A percentile compares a stretch with the other conserved stretches of the same genome.
phyloP scores from a whole-genome alignment of 2,113 vertebrate genomes.

The Misgurnus mizolepis region DNA sequence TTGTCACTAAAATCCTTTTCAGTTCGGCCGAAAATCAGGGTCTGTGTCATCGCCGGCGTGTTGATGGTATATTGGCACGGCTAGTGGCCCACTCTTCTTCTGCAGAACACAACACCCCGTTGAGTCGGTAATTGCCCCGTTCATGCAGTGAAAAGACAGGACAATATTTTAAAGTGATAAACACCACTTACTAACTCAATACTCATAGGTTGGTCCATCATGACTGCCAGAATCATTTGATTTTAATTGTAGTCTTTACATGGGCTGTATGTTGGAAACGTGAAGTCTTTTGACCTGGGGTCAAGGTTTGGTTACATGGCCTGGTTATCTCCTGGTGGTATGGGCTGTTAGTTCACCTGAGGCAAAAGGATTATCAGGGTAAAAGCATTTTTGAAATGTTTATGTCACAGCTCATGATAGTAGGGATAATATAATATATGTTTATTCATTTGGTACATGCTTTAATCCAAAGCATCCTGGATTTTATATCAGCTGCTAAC shows the following conservation, averaged over 20 bases:
- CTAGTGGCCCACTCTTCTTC: constrained; percentile 30
- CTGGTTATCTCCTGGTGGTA: background rate
- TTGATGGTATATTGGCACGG: constrained; percentile 28
- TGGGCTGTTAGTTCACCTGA: background rate
- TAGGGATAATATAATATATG: too few species aligned
- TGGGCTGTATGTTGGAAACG: background rate
- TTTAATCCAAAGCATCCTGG: too few species aligned
- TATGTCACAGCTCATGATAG: too few species aligned
- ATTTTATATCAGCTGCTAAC: too few species aligned
- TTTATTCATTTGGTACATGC: too few species aligned
- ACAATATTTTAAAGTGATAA: constrained; percentile 53
- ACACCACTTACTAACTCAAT: constrained; percentile 37
- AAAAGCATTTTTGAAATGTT: too few species aligned
- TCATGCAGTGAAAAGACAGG: constrained; percentile 50
- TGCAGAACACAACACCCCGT: constrained; percentile 35
- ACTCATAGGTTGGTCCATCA: constrained; percentile 20
- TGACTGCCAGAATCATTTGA: constrained; percentile 24
- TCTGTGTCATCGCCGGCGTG: constrained; percentile 16
- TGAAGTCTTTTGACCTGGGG: background rate
- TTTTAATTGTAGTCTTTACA: constrained; percentile 8
- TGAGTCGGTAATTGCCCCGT: constrained; percentile 53
- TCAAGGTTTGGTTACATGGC: background rate
- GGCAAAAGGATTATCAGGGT: background rate
- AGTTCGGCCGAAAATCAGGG: constrained; percentile 22
- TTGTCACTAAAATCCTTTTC: constrained; percentile 39